Percentiles rank a stretch among this genome's conserved stretches.
Evolutionary conservation across 2,797 vertebrate genomes (phyloP).

Genomic region (Orestias chungarensis): DNA sequence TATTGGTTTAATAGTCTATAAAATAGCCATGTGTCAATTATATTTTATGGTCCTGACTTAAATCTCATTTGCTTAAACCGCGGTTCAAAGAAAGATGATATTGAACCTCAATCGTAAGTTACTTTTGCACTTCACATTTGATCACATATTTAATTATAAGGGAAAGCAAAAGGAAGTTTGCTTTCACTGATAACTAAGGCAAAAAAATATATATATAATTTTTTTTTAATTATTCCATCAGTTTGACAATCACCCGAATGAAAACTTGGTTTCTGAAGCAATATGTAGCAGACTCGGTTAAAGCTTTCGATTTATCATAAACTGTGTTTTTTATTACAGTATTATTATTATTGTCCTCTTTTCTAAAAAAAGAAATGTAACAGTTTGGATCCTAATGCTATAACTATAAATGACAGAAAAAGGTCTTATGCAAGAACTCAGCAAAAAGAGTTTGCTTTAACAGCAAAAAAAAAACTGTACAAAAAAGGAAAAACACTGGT

Average conservation of each 20-base stretch:
- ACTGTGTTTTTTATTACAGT: not conserved
- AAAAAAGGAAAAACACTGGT: conserved; percentile 21
- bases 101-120: not conserved
- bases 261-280: not conserved
- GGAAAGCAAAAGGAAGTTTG: too few species aligned
- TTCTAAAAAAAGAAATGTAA: not conserved
- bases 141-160: not conserved
- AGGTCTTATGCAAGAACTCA: not conserved
- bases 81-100: not conserved
- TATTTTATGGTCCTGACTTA: too few species aligned
- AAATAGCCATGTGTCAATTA: too few species aligned
- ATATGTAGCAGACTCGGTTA: not conserved
- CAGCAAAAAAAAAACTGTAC: not conserved
- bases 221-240: not conserved
- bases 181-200: too few species aligned
- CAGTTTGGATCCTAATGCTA: conserved; percentile 6
- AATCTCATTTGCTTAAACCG: too few species aligned
- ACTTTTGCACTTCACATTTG: not conserved
- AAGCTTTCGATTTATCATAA: not conserved
- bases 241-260: not conserved
- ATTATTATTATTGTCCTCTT: not conserved
- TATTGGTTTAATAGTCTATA: too few species aligned
- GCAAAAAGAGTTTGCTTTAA: not conserved
- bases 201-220: not conserved
- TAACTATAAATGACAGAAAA: not conserved